phyloP scores from a whole-genome alignment of 2,888 invertebrate species.

The Altica lythri region DNA sequence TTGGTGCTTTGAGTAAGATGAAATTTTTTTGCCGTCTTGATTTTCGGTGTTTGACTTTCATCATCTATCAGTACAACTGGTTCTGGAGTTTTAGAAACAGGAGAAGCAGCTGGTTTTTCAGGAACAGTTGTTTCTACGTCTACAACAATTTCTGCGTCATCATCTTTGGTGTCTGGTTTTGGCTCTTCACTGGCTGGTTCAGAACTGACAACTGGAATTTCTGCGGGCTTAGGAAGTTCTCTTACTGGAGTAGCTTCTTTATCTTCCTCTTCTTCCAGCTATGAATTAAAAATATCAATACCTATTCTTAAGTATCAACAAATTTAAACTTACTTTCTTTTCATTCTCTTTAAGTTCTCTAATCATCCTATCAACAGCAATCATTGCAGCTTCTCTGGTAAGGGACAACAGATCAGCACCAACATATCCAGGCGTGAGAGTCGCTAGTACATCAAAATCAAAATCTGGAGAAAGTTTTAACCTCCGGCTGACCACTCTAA shows the following conservation, averaged over 20 bases:
- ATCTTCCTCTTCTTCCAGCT: conserved; percentile 28
- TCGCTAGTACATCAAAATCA: conserved; percentile 74
- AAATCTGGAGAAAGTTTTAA: conserved; percentile 73
- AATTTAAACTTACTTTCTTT: conserved; percentile 11
- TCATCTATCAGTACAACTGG: conserved; percentile 10
- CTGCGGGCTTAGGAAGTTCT: conserved; percentile 12
- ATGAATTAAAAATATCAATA: no score
- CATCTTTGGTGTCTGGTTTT: conserved; percentile 3
- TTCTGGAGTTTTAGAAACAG: not conserved
- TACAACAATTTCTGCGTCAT: conserved; percentile 2
- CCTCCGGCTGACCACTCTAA: conserved; percentile 72
- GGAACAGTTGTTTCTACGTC: conserved; percentile 9
- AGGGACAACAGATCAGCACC: conserved; percentile 91
- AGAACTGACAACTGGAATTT: conserved; percentile 20
- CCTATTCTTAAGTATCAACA: no score
- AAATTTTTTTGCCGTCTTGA: no score
- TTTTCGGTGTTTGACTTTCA: conserved; percentile 16
- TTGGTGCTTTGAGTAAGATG: conserved; percentile 3
- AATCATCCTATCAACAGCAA: conserved; percentile 71
- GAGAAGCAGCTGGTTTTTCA: not conserved
- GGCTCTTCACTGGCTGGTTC: conserved; percentile 46
- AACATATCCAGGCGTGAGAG: conserved; percentile 92
- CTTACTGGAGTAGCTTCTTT: conserved; percentile 28
- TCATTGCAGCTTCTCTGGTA: conserved; percentile 84
- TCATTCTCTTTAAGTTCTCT: conserved; percentile 21